Evolutionary conservation across 2,888 invertebrate genomes (phyloP), one percentile per base, ranked within the genome.

Genomic region (Taphrorychus bicolor): DNA sequence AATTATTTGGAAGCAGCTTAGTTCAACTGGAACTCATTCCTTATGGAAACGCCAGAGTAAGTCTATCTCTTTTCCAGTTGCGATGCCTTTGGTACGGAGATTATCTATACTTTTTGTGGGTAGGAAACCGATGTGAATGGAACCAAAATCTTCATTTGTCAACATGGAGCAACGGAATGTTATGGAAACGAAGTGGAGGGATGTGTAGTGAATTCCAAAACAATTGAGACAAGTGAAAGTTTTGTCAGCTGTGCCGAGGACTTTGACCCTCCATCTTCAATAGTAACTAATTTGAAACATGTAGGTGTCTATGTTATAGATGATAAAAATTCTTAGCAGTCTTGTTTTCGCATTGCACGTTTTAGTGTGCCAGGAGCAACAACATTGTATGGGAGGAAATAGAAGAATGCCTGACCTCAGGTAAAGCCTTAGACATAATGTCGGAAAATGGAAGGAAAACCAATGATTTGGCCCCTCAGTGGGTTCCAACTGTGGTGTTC

Each of bases 141-240:
- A n/a, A 69, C 59, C 2, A 76, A 73, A 73, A 45, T 19, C 5
- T 77, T 77, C 52, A 51, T 51, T 7, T 78, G 77, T 48, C 77
- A 78, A 70, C 76, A 76, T 63, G 76, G 76, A 11, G 51, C 76
- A 1, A 61, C 71, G 0, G 87, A 87, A 76, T 87, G 87, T 73
- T 74, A 76, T 3, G 85, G 85, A 9, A 87, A 87, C 75, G 82
- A 82, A 73, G 80, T 83, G 2, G 86, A 86, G 71, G 82, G 85
- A 0, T 87, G 87, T 69, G 85, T 81, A 1, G 75, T 86, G 11
- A 64, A 72, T n/a, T 49, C 66, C 5, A 49, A 71, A 24, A 21
- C 73, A 5, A 63, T 67, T 7, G 71, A 57, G 11, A 67, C 73
- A 51, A 66, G 72, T 17, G 60, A 75, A 1, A 73, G 77, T 4